phyloP scores from a whole-genome alignment of 2,797 vertebrate genomes.

The Typhlichthys eigenmanni region DNA sequence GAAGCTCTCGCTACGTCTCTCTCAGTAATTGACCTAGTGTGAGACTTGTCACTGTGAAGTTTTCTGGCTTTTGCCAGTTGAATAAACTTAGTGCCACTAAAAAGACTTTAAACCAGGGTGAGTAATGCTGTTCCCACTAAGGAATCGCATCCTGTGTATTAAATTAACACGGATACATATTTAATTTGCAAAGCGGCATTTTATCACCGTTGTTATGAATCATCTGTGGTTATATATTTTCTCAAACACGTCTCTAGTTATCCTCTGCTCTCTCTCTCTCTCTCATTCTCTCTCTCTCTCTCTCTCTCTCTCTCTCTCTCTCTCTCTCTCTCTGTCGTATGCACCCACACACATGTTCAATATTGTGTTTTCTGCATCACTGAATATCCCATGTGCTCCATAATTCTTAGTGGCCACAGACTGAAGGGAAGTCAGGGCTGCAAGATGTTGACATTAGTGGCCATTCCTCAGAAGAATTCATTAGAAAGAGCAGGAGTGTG shows the following conservation, averaged over 20 bases:
- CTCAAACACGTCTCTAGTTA: slow-evolving; percentile 38
- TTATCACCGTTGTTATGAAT: slow-evolving; percentile 26
- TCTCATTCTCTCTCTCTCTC: background rate
- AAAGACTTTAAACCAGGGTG: slow-evolving; percentile 42
- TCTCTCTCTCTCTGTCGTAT: background rate
- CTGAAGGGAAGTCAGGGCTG: slow-evolving; percentile 35
- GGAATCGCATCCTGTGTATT: slow-evolving; percentile 56
- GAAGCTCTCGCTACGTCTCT: no score
- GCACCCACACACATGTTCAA: slow-evolving; percentile 11
- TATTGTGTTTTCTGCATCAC: slow-evolving; percentile 29
- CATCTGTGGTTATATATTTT: slow-evolving; percentile 30
- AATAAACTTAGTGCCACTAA: slow-evolving; percentile 41
- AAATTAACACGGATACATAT: slow-evolving; percentile 45
- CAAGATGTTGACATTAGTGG: slow-evolving; percentile 35
- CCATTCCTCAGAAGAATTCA: slow-evolving; percentile 41
- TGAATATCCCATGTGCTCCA: slow-evolving; percentile 36
- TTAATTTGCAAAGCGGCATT: slow-evolving; percentile 40
- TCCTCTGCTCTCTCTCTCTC: slow-evolving; percentile 21
- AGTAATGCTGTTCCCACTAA: slow-evolving; percentile 37
- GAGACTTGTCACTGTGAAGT: no score
- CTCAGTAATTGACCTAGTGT: no score
- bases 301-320: slow-evolving; percentile 1
- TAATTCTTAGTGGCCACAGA: slow-evolving; percentile 46
- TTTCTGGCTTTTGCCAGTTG: background rate
- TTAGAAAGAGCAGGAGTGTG: slow-evolving; percentile 28